Percentiles rank a stretch among this genome's conserved stretches.
phyloP scores from a whole-genome alignment of 23 tunicate species.

The Clavelina lepadiformis region DNA sequence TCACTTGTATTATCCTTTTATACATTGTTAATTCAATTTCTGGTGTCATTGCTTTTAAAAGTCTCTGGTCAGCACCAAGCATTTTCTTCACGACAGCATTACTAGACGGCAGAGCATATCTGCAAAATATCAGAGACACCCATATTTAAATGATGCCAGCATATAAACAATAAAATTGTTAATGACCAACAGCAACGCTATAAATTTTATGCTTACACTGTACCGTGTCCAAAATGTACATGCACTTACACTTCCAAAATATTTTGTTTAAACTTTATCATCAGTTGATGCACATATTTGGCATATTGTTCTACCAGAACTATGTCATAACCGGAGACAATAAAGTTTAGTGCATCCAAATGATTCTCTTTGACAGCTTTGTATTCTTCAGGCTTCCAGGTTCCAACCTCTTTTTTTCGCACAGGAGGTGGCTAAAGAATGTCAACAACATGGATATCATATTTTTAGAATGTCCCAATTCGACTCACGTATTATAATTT shows the following conservation, averaged over 20 bases:
- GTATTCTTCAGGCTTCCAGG: slow-evolving; percentile 25
- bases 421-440: slow-evolving; percentile 6
- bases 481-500: not conserved
- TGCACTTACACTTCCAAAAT: slow-evolving; percentile 41
- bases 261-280: slow-evolving; percentile 21
- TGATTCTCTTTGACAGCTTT: slow-evolving; percentile 6
- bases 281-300: slow-evolving; percentile 36
- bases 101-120: slow-evolving; percentile 66
- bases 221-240: no score
- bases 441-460: not conserved
- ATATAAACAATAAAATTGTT: no score
- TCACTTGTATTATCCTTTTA: slow-evolving; percentile 45
- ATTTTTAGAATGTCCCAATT: not conserved
- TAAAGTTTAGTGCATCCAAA: slow-evolving; percentile 47
- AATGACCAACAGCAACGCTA: no score
- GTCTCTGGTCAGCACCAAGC: not conserved
- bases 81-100: slow-evolving; percentile 17
- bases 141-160: no score
- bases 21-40: slow-evolving; percentile 16
- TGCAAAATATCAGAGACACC: no score
- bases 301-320: slow-evolving; percentile 68
- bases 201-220: no score
- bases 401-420: not conserved
- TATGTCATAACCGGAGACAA: slow-evolving; percentile 54
- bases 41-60: slow-evolving; percentile 23